Percentiles rank a stretch among this genome's conserved stretches.
These are phyloP conservation scores for Prionailurus viverrinus DNA, from an alignment of 2,113 vertebrate species.

Conservation along the genomic window DNA sequence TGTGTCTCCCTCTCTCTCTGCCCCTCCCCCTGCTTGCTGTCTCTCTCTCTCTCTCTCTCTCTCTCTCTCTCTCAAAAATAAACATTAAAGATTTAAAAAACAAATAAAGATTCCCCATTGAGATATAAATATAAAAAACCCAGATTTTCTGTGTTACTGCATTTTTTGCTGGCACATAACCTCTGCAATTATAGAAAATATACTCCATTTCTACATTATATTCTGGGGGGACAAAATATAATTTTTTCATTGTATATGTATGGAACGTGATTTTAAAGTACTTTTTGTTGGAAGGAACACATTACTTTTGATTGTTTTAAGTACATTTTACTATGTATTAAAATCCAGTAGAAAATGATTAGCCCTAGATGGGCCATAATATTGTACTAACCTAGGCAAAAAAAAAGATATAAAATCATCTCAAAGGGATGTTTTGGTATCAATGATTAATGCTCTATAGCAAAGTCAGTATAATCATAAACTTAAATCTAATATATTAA, in stretches of 20 bases:
- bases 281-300: conserved; percentile 35
- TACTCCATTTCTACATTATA: conserved; percentile 38
- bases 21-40: no score
- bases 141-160: neutral
- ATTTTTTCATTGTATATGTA: conserved; percentile 25
- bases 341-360: conserved; percentile 66
- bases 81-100: neutral
- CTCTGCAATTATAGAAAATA: neutral
- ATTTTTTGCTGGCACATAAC: conserved; percentile 3
- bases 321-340: conserved; percentile 59
- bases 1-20: no score
- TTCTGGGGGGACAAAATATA: neutral
- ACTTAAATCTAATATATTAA: conserved; percentile 69
- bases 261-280: conserved; percentile 63
- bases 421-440: conserved; percentile 58
- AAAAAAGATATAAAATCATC: conserved; percentile 36
- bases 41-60: no score
- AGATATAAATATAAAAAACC: conserved; percentile 30
- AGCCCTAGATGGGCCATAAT: conserved; percentile 16
- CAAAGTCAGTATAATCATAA: conserved; percentile 66
- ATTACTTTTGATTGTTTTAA: conserved; percentile 63
- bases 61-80: no score
- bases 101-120: neutral
- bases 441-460: conserved; percentile 42
- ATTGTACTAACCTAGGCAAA: conserved; percentile 7